Conservation (phyloP, 2,888 invertebrate species). For the Drosophila subsilvestris region DNA sequence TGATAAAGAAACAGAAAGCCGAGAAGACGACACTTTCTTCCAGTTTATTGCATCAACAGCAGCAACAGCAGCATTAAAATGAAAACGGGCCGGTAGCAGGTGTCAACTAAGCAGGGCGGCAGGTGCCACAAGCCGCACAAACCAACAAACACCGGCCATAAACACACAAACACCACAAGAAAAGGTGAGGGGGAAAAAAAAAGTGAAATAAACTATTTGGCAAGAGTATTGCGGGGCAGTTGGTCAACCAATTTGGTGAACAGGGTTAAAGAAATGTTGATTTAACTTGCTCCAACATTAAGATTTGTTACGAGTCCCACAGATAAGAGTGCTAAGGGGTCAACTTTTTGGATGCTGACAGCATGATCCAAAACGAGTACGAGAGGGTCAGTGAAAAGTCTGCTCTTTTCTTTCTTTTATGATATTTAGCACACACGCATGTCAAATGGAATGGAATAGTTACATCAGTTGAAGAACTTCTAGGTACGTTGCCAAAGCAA, state of each 20-base stretch:
- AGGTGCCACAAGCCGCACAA: conserved; percentile 27
- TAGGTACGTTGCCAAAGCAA: too few relatives aligned
- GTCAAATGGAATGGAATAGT: too few relatives aligned
- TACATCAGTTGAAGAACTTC: too few relatives aligned
- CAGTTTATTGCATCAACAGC: conserved; percentile 71
- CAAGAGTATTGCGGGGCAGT: conserved; percentile 45
- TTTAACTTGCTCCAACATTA: background rate
- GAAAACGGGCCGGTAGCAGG: conserved; percentile 64
- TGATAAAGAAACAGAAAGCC: conserved; percentile 58
- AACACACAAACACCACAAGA: conserved; percentile 9
- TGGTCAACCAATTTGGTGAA: conserved; percentile 37
- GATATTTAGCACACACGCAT: too few relatives aligned
- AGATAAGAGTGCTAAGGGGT: conserved; percentile 1
- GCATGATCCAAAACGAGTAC: too few relatives aligned
- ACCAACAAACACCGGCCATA: conserved; percentile 10
- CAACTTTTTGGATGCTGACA: background rate
- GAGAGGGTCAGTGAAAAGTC: too few relatives aligned
- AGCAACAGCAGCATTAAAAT: conserved; percentile 43
- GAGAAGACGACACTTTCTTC: conserved; percentile 66
- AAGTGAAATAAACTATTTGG: conserved; percentile 46
- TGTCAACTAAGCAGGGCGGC: conserved; percentile 56
- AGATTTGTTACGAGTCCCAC: background rate
- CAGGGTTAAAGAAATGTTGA: conserved; percentile 27
- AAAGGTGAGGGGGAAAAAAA: conserved; percentile 21
- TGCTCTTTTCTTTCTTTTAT: too few relatives aligned